Percentiles rank a stretch among this genome's conserved stretches.
These are phyloP conservation scores for Ectemnius continuus DNA, from an alignment of 2,888 invertebrate species.

Conservation along the genomic window DNA sequence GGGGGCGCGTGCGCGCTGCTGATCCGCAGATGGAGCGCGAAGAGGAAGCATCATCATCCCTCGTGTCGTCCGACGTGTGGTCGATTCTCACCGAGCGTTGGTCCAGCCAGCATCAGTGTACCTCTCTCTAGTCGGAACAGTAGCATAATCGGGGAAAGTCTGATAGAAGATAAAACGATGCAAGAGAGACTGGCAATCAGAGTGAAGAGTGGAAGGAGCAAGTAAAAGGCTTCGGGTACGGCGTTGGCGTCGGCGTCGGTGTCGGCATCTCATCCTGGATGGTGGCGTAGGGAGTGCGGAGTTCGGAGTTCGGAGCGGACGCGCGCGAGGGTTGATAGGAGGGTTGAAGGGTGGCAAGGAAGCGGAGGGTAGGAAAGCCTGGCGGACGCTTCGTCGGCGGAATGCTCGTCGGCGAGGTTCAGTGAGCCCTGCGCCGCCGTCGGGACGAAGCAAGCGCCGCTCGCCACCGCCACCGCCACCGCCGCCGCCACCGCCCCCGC, in stretches of 20 bases:
- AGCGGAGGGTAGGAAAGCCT: conserved; percentile 11
- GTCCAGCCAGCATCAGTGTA: neutral
- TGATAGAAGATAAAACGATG: too few species aligned
- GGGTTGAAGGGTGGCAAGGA: conserved; percentile 17
- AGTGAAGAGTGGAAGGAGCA: too few species aligned
- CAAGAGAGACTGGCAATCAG: too few species aligned
- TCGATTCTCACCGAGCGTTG: neutral
- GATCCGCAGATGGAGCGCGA: conserved; percentile 36
- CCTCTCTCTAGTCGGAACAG: neutral
- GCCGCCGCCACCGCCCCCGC: too few species aligned
- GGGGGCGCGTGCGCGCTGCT: conserved; percentile 55
- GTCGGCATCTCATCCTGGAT: neutral
- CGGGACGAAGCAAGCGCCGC: conserved; percentile 61
- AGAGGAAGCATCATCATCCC: conserved; percentile 13
- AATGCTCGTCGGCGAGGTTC: conserved; percentile 25
- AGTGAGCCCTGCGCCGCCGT: conserved; percentile 64
- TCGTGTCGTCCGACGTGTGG: conserved; percentile 10
- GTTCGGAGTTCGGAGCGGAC: neutral
- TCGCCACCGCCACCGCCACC: conserved; percentile 35
- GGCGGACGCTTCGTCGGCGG: conserved; percentile 4
- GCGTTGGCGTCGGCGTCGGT: neutral
- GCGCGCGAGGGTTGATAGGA: conserved; percentile 6
- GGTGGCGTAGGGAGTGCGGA: conserved; percentile 10
- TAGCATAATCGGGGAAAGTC: too few species aligned
- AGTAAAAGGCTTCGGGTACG: neutral